A percentile compares a stretch with the other conserved stretches of the same genome.
Evolutionary conservation across 2,888 invertebrate species (phyloP).

Genomic region (Nomada flava): DNA sequence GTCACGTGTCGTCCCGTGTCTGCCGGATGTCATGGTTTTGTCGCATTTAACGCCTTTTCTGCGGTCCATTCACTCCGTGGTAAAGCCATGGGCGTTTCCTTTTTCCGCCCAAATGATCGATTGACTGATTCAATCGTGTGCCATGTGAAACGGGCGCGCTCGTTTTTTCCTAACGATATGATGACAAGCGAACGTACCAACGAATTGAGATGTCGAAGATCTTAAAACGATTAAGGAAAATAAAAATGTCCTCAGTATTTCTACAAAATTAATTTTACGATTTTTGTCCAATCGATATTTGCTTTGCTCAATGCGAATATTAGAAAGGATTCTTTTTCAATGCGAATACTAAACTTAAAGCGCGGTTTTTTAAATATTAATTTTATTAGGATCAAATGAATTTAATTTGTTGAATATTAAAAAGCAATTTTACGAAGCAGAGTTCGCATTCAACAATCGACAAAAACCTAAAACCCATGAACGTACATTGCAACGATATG

Average conservation of each 20-base stretch:
- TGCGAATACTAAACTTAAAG: too few species aligned
- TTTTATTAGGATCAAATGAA: too few species aligned
- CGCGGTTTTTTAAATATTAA: too few species aligned
- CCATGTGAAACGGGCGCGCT: constrained; percentile 66
- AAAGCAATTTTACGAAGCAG: too few species aligned
- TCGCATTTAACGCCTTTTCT: constrained; percentile 78
- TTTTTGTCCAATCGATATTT: too few species aligned
- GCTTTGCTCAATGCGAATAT: too few species aligned
- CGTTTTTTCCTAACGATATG: neutral
- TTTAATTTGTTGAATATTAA: too few species aligned
- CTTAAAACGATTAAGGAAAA: neutral
- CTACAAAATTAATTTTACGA: too few species aligned
- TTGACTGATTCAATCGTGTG: constrained; percentile 46
- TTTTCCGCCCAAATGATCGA: constrained; percentile 72
- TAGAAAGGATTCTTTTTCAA: too few species aligned
- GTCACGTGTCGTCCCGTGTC: constrained; percentile 82
- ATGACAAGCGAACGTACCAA: neutral
- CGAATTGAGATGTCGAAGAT: neutral
- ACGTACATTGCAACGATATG: neutral
- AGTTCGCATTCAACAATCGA: too few species aligned
- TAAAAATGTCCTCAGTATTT: neutral
- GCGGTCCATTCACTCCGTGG: constrained; percentile 70
- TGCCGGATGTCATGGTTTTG: constrained; percentile 81
- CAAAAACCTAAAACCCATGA: neutral
- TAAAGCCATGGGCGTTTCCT: constrained; percentile 80